These are phyloP conservation scores for Mizuhopecten yessoensis DNA, from an alignment of 1,140 invertebrate genomes.

Conservation along the genomic window DNA sequence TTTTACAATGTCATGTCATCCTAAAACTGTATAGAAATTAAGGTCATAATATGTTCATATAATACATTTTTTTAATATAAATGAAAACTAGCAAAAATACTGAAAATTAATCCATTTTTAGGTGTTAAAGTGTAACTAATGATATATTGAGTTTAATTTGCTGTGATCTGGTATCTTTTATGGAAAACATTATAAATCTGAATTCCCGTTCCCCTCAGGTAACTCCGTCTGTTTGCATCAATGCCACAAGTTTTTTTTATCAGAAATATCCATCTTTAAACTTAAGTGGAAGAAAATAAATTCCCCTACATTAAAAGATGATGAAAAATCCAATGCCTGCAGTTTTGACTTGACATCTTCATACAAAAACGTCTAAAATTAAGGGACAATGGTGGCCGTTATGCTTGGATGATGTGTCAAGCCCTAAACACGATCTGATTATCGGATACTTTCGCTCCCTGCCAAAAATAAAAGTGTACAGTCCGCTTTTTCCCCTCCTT, in stretches of 20 bases:
- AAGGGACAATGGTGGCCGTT: background rate
- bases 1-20: no score
- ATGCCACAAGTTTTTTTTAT: background rate
- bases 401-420: background rate
- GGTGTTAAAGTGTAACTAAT: no score
- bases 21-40: no score
- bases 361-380: conserved; percentile 29
- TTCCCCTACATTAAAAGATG: background rate
- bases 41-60: no score
- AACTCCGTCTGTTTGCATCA: background rate
- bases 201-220: background rate
- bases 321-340: background rate
- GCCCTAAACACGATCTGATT: background rate
- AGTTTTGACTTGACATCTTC: background rate
- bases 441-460: background rate
- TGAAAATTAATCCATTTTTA: no score
- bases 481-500: background rate
- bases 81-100: no score
- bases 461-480: conserved; percentile 29
- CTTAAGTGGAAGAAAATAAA: background rate
- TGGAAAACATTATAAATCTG: no score
- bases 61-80: no score
- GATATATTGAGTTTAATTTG: no score
- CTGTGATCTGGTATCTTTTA: no score
- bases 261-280: background rate